These are phyloP conservation scores for Agonopterix heracliana DNA, from an alignment of 2,888 invertebrate genomes.

Conservation along the genomic window DNA sequence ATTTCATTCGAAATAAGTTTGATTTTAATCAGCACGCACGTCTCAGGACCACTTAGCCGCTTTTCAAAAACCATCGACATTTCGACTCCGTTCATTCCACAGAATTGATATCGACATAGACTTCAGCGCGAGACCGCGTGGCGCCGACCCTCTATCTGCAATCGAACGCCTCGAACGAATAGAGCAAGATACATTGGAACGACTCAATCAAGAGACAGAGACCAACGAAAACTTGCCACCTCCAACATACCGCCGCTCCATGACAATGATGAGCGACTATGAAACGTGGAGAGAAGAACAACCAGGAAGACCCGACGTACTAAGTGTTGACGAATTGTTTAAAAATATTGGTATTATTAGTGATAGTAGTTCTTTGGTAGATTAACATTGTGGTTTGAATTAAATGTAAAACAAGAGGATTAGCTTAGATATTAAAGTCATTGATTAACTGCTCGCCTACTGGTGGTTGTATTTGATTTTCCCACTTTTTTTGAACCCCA, in stretches of 20 bases:
- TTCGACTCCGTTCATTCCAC: slow-evolving; percentile 11
- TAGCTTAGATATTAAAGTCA: too few species aligned
- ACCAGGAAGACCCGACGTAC: slow-evolving; percentile 6
- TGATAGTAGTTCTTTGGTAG: neutral
- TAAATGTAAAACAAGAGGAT: neutral
- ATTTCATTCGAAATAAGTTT: too few species aligned
- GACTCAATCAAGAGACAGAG: slow-evolving; percentile 27
- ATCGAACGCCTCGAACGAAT: slow-evolving; percentile 62
- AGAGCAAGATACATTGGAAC: slow-evolving; percentile 54
- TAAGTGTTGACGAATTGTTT: slow-evolving; percentile 7
- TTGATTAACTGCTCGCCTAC: too few species aligned
- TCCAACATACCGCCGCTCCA: slow-evolving; percentile 8
- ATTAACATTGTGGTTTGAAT: neutral
- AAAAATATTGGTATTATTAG: neutral
- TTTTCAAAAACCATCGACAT: too few species aligned
- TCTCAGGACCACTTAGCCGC: too few species aligned
- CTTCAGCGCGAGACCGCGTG: slow-evolving; percentile 41
- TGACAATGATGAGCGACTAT: slow-evolving; percentile 27
- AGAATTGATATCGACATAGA: slow-evolving; percentile 63
- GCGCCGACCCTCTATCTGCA: slow-evolving; percentile 43
- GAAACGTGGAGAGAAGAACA: slow-evolving; percentile 25
- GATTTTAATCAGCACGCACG: too few species aligned
- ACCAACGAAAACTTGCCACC: slow-evolving; percentile 3
- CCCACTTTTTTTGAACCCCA: too few species aligned
- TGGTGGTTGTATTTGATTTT: too few species aligned